Evolutionary conservation across 1,140 invertebrate species (phyloP).

Genomic region (Holotrichia oblita): DNA sequence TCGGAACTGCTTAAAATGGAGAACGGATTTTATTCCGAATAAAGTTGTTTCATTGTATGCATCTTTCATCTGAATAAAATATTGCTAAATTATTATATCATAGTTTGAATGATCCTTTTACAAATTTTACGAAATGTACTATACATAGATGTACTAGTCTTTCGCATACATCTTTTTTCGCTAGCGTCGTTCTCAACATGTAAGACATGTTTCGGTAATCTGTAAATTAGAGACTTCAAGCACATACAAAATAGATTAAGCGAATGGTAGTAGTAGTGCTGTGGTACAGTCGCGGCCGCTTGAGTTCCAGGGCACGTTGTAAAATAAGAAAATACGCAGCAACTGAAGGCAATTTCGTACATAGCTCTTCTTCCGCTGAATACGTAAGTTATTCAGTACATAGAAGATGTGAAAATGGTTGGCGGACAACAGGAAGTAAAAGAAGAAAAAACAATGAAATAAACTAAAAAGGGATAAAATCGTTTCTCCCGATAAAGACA

Average conservation of each 20-base stretch:
- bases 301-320: slow-evolving; percentile 23
- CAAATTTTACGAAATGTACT: too few relatives aligned
- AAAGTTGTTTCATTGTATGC: too few relatives aligned
- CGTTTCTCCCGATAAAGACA: not conserved
- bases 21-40: too few relatives aligned
- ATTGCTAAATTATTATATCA: too few relatives aligned
- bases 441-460: not conserved
- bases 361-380: slow-evolving; percentile 36
- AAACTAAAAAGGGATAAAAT: not conserved
- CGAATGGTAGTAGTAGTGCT: not conserved
- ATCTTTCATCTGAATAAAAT: too few relatives aligned
- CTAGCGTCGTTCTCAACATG: not conserved
- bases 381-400: slow-evolving; percentile 38
- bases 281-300: not conserved
- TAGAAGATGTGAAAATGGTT: slow-evolving; percentile 37
- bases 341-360: slow-evolving; percentile 23
- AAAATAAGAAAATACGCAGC: slow-evolving; percentile 40
- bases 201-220: slow-evolving; percentile 36
- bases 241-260: slow-evolving; percentile 42
- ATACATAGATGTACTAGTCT: not conserved
- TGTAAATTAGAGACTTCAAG: slow-evolving; percentile 40
- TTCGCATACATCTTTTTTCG: not conserved
- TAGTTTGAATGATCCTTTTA: too few relatives aligned
- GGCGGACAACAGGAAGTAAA: not conserved
- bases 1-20: slow-evolving; percentile 50